Evolutionary conservation across 2,113 vertebrate species (phyloP).

Genomic region (Periophthalmodon schlosseri): DNA sequence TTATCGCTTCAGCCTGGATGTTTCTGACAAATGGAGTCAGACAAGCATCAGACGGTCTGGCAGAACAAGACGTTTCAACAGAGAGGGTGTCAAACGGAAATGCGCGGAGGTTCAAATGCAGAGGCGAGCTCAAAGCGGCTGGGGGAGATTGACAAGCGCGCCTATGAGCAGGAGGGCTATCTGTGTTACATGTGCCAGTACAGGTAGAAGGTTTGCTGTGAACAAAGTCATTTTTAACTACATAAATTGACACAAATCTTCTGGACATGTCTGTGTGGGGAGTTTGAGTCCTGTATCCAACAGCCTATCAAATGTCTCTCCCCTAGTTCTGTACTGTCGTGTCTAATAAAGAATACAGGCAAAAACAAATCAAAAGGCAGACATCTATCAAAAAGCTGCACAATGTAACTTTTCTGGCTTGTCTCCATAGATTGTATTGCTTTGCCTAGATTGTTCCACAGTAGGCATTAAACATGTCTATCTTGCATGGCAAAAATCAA

Average conservation of each 20-base stretch:
- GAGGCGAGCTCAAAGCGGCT: constrained; percentile 33
- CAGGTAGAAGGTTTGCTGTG: neutral
- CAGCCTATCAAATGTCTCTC: no score
- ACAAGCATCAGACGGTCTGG: constrained; percentile 57
- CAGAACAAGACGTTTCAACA: constrained; percentile 63
- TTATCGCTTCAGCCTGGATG: constrained; percentile 61
- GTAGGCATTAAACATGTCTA: no score
- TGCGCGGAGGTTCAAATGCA: constrained; percentile 37
- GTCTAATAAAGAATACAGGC: no score
- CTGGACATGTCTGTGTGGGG: no score
- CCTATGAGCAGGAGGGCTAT: constrained; percentile 2
- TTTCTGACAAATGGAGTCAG: constrained; percentile 68
- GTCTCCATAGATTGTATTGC: no score
- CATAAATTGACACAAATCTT: neutral
- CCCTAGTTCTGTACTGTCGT: no score
- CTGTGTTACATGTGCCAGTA: neutral
- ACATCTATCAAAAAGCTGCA: no score
- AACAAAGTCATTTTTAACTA: neutral
- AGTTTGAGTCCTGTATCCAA: no score
- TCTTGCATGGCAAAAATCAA: no score
- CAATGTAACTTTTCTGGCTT: no score
- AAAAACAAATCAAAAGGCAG: no score
- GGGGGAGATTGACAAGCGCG: constrained; percentile 17
- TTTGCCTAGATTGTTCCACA: no score
- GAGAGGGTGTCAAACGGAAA: constrained; percentile 49